Conservation (phyloP, 2,797 vertebrate species). For the Notolepis coatsorum region DNA sequence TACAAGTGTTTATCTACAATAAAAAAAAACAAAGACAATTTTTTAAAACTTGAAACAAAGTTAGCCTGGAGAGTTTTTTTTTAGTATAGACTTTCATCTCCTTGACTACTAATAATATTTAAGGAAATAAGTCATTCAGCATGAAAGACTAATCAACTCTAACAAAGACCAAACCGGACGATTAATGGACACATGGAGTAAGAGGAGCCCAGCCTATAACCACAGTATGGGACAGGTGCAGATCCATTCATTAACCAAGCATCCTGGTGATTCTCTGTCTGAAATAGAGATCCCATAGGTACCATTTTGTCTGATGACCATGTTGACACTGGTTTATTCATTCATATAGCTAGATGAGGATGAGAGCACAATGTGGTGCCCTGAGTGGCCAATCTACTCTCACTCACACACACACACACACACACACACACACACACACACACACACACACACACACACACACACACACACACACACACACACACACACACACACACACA, state of each 20-base stretch:
- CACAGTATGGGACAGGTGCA: too few species aligned
- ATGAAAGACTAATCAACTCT: too few species aligned
- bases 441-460: neutral
- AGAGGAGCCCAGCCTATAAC: too few species aligned
- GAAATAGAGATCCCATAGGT: slow-evolving; percentile 19
- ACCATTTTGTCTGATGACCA: slow-evolving; percentile 31
- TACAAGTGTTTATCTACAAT: too few species aligned
- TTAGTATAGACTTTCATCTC: too few species aligned
- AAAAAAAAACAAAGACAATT: too few species aligned
- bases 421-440: neutral
- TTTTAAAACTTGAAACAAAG: too few species aligned
- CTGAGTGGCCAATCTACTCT: slow-evolving; percentile 36
- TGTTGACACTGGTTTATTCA: slow-evolving; percentile 57
- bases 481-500: slow-evolving; percentile 20
- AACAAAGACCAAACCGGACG: too few species aligned
- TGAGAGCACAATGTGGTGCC: slow-evolving; percentile 60
- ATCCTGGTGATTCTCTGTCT: slow-evolving; percentile 12
- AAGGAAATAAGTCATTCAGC: too few species aligned
- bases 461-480: slow-evolving; percentile 17
- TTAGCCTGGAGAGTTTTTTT: too few species aligned
- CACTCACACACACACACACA: slow-evolving; percentile 42
- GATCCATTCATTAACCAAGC: slow-evolving; percentile 20
- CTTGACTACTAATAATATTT: too few species aligned
- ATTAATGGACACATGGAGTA: too few species aligned
- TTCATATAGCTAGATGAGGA: slow-evolving; percentile 41